Percentiles rank a stretch among this genome's conserved stretches.
Evolutionary conservation across 2,113 vertebrate genomes (phyloP).

Genomic region (Cinclus mexicanus): DNA sequence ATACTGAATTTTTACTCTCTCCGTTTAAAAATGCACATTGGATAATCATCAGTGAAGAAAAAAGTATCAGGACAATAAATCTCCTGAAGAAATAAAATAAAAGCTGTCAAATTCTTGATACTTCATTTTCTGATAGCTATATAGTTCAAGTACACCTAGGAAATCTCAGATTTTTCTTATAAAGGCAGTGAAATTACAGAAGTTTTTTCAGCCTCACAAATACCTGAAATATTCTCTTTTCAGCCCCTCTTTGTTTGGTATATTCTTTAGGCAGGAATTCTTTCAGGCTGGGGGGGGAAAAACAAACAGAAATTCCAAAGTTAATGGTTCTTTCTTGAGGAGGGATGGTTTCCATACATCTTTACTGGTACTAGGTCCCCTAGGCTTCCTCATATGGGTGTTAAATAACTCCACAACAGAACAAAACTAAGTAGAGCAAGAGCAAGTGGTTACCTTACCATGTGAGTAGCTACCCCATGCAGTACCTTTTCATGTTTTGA

Average conservation of each 20-base stretch:
- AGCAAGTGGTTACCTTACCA: not conserved
- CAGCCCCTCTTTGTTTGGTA: constrained; percentile 83
- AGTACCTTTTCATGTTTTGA: not conserved
- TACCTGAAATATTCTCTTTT: constrained; percentile 86
- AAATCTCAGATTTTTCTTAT: not conserved
- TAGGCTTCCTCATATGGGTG: not conserved
- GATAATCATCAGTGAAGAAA: constrained; percentile 36
- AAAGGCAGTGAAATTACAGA: not conserved
- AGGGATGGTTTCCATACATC: not conserved
- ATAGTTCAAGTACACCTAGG: not conserved
- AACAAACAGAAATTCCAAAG: not conserved
- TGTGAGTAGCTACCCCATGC: not conserved
- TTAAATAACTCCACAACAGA: not conserved
- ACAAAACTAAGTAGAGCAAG: not conserved
- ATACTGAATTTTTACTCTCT: not conserved
- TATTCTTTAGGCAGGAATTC: constrained; percentile 87
- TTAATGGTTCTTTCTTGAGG: not conserved
- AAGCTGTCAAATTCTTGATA: not conserved
- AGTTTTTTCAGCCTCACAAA: not conserved
- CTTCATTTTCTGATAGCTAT: not conserved
- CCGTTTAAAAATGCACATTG: not conserved
- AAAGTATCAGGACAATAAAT: constrained; percentile 42
- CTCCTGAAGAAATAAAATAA: not conserved
- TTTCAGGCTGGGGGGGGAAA: constrained; percentile 70
- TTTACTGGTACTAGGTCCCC: not conserved